These are phyloP conservation scores for Penaeus monodon DNA, from an alignment of 2,888 invertebrate species.

Conservation along the genomic window DNA sequence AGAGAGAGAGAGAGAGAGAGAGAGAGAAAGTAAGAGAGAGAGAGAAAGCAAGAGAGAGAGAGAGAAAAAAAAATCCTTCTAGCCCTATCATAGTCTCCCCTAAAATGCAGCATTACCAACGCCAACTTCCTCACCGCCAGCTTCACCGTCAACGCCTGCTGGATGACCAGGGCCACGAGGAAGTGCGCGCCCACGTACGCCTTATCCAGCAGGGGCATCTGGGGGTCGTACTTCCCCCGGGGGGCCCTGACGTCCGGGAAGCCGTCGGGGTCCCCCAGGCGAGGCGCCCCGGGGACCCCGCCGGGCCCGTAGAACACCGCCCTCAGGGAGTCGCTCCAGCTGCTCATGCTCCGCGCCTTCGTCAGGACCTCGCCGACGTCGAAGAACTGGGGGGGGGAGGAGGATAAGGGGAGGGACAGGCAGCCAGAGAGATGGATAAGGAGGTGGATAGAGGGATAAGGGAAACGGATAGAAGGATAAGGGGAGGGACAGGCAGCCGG, in stretches of 20 bases:
- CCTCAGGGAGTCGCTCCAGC: conserved; percentile 47
- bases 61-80: too few species aligned
- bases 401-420: too few species aligned
- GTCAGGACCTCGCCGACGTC: conserved; percentile 49
- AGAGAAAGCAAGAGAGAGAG: too few species aligned
- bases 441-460: too few species aligned
- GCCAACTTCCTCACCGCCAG: conserved; percentile 29
- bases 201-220: conserved; percentile 78
- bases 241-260: conserved; percentile 41
- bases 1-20: too few species aligned
- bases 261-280: conserved; percentile 47
- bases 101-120: too few species aligned
- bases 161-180: conserved; percentile 73
- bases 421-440: too few species aligned
- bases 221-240: conserved; percentile 76
- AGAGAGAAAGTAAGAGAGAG: background rate
- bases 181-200: conserved; percentile 79
- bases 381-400: conserved; percentile 39
- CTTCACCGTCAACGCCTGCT: conserved; percentile 48
- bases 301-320: conserved; percentile 61
- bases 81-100: too few species aligned
- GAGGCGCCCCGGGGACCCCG: conserved; percentile 54
- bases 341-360: conserved; percentile 37
- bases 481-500: too few species aligned
- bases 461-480: too few species aligned